Conservation (phyloP, 2,888 invertebrate genomes). For the Nycteola revayana region DNA sequence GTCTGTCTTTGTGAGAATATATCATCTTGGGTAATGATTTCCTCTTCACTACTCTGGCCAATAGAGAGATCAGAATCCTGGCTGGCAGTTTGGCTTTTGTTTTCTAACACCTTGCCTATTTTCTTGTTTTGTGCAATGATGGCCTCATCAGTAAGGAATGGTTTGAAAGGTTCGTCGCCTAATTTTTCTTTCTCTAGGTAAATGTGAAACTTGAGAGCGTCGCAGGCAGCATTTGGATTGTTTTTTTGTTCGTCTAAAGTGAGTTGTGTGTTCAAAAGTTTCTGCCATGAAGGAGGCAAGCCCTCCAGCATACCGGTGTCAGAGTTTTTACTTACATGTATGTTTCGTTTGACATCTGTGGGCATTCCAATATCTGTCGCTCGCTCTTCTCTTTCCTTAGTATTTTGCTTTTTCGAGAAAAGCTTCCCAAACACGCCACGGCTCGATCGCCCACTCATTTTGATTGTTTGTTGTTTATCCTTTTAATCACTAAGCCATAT, state of each 20-base stretch:
- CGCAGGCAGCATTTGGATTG: conserved; percentile 94
- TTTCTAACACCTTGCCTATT: conserved; percentile 88
- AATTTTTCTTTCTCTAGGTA: conserved; percentile 93
- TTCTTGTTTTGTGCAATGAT: conserved; percentile 92
- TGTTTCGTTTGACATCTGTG: conserved; percentile 91
- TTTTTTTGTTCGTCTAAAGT: conserved; percentile 93
- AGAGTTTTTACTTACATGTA: conserved; percentile 93
- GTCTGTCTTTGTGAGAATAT: conserved; percentile 71
- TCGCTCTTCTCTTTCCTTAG: conserved; percentile 68
- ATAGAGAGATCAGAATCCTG: conserved; percentile 80
- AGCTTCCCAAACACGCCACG: conserved; percentile 77
- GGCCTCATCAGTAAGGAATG: conserved; percentile 89
- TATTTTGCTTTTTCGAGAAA: conserved; percentile 66
- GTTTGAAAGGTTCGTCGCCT: conserved; percentile 87
- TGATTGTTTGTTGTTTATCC: conserved; percentile 46
- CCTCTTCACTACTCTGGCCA: conserved; percentile 80
- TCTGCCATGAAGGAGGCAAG: conserved; percentile 91
- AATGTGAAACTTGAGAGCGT: conserved; percentile 95
- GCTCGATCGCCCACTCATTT: conserved; percentile 74
- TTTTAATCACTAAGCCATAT: conserved; percentile 54
- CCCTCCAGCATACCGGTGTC: conserved; percentile 93
- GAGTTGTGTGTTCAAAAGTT: conserved; percentile 90
- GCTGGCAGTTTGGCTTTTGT: conserved; percentile 87
- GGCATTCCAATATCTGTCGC: conserved; percentile 90
- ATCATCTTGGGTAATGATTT: conserved; percentile 61